Evolutionary conservation across 2,113 vertebrate species (phyloP), one percentile per base, ranked within the genome.

Genomic region (Dolichallabes microphthalmus): DNA sequence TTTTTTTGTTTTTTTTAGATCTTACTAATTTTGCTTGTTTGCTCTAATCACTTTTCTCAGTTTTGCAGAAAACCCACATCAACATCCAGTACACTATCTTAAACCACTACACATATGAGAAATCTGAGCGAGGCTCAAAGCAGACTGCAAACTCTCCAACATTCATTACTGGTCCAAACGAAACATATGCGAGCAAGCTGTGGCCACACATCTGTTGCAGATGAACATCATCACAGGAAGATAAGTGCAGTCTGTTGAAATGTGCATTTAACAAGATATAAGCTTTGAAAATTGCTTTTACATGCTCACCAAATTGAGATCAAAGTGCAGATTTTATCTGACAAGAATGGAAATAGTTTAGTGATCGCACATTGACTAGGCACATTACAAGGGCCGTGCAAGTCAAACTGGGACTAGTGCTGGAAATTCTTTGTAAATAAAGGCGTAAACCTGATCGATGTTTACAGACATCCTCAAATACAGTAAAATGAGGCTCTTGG

Each of bases 271-370:
- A n/a, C 25, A 57, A 30, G 66, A 71, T 10, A 32, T 10, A 32
- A 15, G 52, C 27, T 53, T 22, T 0, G 30, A 25, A 63, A 82
- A 69, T 15, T 32, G 81, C 15, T 68, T 25, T 3, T 52, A 39
- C n/a, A 15, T 19, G 81, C 22, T 8, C 17, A 35, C 64, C 58
- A 35, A 82, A 71, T 22, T 25, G 22, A 58, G 82, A 71, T 15
- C 66, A 82, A 60, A 45, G 81, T 39, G 66, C 35, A 39, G 20
- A 20, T 73, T 74, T 83, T 39, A 60, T 74, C 68, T 27, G 71
- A 60, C 45, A 22, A 71, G 55, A 83, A 74, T 58, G 32, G 11
- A 60, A 58, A 71, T 82, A 22, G 13, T 71, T 30, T 25, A 55
- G 53, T 52, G 60, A 45, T 60, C 4, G 20, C 30, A 58, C 82